These are phyloP conservation scores for Dinomys branickii DNA, from an alignment of 2,113 vertebrate species.

Conservation along the genomic window DNA sequence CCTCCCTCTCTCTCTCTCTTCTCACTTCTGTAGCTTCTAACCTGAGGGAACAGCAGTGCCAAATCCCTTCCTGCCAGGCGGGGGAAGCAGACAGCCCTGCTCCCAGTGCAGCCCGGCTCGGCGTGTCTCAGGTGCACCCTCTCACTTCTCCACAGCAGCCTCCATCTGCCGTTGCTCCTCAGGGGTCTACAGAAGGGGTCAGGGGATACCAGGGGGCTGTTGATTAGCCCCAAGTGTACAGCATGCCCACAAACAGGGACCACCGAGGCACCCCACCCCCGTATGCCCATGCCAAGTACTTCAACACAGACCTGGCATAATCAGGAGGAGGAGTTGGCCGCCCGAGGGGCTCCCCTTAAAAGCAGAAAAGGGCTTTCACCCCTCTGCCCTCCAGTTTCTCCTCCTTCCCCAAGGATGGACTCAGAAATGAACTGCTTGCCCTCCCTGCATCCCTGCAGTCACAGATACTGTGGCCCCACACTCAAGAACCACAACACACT, in stretches of 20 bases:
- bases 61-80: constrained; percentile 34
- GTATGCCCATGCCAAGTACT: neutral
- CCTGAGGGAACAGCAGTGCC: constrained; percentile 56
- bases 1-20: neutral
- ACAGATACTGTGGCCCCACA: neutral
- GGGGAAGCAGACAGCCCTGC: neutral
- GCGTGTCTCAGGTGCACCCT: constrained; percentile 10
- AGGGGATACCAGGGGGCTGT: neutral
- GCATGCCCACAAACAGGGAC: constrained; percentile 6
- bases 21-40: constrained; percentile 59
- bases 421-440: neutral
- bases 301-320: neutral
- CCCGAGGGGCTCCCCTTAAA: neutral
- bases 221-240: constrained; percentile 18
- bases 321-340: neutral
- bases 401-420: neutral
- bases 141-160: neutral
- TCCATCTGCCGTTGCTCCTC: constrained; percentile 18
- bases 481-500: neutral
- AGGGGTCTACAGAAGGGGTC: neutral
- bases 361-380: neutral
- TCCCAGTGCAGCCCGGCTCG: constrained; percentile 6
- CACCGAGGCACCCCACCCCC: neutral
- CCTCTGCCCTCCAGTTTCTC: neutral
- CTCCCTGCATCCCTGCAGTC: neutral